Evolutionary conservation across 2,888 invertebrate species (phyloP).

Genomic region (Thecocarcelia acutangulata): DNA sequence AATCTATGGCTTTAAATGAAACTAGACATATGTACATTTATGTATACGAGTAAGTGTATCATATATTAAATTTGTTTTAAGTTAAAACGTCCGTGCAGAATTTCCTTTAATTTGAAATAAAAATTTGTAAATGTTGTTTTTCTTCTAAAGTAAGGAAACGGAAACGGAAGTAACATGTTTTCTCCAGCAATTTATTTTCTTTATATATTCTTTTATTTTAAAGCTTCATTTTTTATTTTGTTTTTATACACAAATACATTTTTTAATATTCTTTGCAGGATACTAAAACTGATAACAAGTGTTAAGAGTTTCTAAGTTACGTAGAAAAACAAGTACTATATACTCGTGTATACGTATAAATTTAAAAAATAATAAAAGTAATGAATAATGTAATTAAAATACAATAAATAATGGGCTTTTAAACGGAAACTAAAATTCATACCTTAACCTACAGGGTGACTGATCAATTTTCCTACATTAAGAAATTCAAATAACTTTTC

Average conservation of each 20-base stretch:
- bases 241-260: constrained; percentile 25
- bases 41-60: background rate
- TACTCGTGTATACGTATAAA: background rate
- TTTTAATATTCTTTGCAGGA: background rate
- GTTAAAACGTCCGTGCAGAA: background rate
- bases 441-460: too few relatives aligned
- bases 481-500: too few relatives aligned
- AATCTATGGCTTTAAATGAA: background rate
- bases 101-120: constrained; percentile 36
- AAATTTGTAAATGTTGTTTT: constrained; percentile 58
- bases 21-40: background rate
- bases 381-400: constrained; percentile 46
- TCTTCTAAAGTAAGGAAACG: constrained; percentile 45
- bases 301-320: constrained; percentile 40
- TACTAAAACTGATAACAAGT: constrained; percentile 50
- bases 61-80: too few relatives aligned
- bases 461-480: too few relatives aligned
- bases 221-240: background rate
- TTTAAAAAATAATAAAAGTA: constrained; percentile 10
- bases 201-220: constrained; percentile 17
- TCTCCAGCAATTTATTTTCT: constrained; percentile 50
- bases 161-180: constrained; percentile 67
- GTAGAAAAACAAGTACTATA: constrained; percentile 14
- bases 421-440: background rate
- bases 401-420: too few relatives aligned